These are phyloP conservation scores for Nycticorax nycticorax DNA, from an alignment of 2,113 vertebrate genomes.

Conservation along the genomic window DNA sequence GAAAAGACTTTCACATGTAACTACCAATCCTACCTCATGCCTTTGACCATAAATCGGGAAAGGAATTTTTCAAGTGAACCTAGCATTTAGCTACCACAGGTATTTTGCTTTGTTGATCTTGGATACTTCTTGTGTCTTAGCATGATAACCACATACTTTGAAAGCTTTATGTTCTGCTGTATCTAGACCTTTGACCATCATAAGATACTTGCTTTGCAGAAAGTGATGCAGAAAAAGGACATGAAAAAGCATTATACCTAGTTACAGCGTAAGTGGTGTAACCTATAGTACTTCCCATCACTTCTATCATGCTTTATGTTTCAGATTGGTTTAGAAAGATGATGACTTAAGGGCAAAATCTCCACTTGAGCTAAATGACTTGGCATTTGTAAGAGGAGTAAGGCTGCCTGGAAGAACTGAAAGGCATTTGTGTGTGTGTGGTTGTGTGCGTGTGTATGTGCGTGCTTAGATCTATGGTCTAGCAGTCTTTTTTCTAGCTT, in stretches of 20 bases:
- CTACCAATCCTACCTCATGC: background rate
- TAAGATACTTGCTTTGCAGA: background rate
- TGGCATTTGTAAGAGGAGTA: background rate
- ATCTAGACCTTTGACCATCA: background rate
- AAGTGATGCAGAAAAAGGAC: background rate
- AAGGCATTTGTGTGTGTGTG: background rate
- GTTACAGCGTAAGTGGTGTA: background rate
- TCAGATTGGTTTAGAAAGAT: background rate
- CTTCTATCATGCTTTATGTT: background rate
- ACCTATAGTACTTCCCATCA: background rate
- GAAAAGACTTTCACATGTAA: background rate
- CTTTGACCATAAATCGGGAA: background rate
- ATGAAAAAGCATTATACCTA: background rate
- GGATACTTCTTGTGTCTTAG: background rate
- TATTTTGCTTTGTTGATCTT: background rate
- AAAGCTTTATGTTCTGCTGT: background rate
- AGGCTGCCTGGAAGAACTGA: background rate
- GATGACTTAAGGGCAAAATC: background rate
- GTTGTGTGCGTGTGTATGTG: background rate
- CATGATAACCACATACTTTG: background rate
- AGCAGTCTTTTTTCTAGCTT: background rate
- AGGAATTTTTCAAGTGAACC: background rate
- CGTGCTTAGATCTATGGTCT: background rate
- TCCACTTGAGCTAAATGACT: background rate
- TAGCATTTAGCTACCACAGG: accelerated